Conservation (phyloP, 2,113 vertebrate genomes). For the Passerina amoena region DNA sequence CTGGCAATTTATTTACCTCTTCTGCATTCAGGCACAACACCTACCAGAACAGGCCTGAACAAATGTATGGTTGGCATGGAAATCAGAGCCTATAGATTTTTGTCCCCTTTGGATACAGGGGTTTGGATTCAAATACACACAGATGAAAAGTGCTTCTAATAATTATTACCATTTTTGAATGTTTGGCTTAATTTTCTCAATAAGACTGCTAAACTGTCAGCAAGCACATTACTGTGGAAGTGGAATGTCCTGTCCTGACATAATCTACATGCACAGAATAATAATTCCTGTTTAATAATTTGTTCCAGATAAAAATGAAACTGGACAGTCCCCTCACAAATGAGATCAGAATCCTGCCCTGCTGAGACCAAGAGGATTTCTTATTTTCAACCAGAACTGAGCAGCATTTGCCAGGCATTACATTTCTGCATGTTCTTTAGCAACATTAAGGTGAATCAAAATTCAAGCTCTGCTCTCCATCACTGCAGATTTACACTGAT, state of each 20-base stretch:
- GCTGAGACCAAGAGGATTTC: neutral
- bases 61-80: neutral
- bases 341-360: neutral
- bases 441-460: neutral
- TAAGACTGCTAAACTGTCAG: neutral
- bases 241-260: neutral
- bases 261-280: neutral
- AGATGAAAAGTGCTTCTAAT: neutral
- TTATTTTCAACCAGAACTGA: neutral
- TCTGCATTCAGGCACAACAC: neutral
- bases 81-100: neutral
- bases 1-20: neutral
- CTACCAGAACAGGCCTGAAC: neutral
- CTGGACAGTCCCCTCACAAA: neutral
- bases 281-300: neutral
- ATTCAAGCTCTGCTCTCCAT: neutral
- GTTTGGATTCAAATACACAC: neutral
- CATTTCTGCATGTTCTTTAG: neutral
- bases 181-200: neutral
- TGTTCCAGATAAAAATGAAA: neutral
- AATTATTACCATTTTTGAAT: neutral
- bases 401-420: neutral
- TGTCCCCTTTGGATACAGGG: neutral
- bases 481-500: neutral
- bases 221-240: neutral